These are phyloP conservation scores for Halotydeus destructor DNA, from an alignment of 1,140 invertebrate species.

Conservation along the genomic window DNA sequence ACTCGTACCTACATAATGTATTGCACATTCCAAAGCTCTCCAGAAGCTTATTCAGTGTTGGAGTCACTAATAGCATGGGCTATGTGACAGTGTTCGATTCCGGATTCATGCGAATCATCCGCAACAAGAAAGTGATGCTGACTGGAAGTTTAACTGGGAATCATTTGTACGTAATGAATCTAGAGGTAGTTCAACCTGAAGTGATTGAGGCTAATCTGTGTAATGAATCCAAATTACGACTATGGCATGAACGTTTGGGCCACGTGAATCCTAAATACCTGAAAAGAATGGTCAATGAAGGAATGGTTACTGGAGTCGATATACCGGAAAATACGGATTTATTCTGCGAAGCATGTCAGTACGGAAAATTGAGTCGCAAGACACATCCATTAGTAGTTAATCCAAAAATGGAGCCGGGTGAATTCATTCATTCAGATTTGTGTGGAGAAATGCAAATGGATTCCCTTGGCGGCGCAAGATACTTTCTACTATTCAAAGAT, in stretches of 20 bases:
- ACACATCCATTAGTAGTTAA: no score
- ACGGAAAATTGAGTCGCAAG: neutral
- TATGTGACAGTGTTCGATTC: neutral
- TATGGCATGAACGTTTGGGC: constrained; percentile 1
- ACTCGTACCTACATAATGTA: no score
- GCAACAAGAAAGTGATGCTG: no score
- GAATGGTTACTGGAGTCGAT: constrained; percentile 2
- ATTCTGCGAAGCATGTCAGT: constrained; percentile 7
- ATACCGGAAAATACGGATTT: neutral
- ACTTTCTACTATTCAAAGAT: constrained; percentile 24
- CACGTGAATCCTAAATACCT: neutral
- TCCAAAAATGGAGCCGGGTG: no score
- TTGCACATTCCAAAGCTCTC: no score
- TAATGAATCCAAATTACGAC: neutral
- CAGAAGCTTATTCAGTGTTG: no score
- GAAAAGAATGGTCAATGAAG: neutral
- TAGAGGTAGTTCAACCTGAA: neutral
- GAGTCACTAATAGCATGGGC: no score
- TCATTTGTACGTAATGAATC: neutral
- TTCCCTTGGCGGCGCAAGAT: constrained; percentile 20
- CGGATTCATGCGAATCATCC: neutral
- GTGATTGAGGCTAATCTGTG: neutral
- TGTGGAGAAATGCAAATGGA: constrained; percentile 21
- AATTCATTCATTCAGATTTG: constrained; percentile 22
- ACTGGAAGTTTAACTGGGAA: neutral